Conservation (phyloP, 2,797 vertebrate species). For the Sibirionetta formosa region DNA sequence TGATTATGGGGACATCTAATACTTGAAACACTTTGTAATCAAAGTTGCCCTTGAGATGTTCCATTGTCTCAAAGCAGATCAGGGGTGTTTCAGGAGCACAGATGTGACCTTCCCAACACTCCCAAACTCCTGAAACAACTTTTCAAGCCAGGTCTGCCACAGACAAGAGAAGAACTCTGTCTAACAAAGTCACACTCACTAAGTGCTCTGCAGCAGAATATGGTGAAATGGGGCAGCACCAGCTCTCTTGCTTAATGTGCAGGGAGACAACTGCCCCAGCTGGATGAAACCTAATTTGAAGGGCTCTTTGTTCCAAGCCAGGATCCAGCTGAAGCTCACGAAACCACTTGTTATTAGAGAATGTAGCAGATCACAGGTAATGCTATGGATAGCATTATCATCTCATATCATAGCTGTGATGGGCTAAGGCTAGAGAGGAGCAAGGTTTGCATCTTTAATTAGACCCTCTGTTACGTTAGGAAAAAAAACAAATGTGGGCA, state of each 20-base stretch:
- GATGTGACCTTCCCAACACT: background rate
- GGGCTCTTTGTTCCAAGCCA: background rate
- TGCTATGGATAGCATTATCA: fast-evolving
- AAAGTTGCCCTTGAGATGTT: background rate
- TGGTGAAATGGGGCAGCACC: background rate
- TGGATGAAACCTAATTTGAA: background rate
- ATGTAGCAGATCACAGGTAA: background rate
- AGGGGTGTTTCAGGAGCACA: background rate
- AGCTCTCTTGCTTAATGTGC: background rate
- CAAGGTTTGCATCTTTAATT: fast-evolving
- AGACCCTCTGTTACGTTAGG: fast-evolving
- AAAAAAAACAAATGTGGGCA: background rate
- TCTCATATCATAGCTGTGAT: background rate
- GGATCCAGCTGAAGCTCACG: background rate
- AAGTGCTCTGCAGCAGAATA: fast-evolving
- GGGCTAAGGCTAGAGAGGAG: background rate
- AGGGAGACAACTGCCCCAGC: background rate
- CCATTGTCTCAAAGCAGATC: background rate
- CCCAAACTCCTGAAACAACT: background rate
- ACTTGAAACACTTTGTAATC: background rate
- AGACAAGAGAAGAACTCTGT: background rate
- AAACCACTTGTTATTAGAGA: background rate
- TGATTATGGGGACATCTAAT: background rate
- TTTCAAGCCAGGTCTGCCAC: background rate
- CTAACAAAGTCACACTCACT: too few relatives aligned